These are phyloP conservation scores for Sebastes trivittatus DNA, from an alignment of 2,797 vertebrate genomes.

Conservation along the genomic window DNA sequence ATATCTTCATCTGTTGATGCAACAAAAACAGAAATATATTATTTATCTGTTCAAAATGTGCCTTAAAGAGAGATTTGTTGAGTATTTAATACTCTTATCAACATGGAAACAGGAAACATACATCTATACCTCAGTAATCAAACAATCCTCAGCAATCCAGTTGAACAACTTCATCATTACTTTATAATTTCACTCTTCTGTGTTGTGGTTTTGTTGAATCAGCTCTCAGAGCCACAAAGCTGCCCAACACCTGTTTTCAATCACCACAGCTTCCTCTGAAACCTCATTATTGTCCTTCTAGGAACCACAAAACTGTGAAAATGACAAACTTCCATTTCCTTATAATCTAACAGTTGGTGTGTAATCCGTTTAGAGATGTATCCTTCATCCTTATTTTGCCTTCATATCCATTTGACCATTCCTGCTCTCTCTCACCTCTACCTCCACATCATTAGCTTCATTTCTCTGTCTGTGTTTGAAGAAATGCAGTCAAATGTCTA, in stretches of 20 bases:
- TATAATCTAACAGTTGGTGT: neutral
- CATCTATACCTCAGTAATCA: constrained; percentile 76
- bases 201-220: constrained; percentile 15
- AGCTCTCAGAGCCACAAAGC: constrained; percentile 34
- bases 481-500: constrained; percentile 12
- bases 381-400: constrained; percentile 1
- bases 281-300: constrained; percentile 16
- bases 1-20: neutral
- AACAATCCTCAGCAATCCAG: constrained; percentile 64
- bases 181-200: constrained; percentile 16
- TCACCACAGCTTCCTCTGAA: constrained; percentile 29
- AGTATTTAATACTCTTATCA: too few relatives aligned
- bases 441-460: neutral
- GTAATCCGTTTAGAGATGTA: neutral
- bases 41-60: too few relatives aligned
- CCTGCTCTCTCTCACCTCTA: neutral
- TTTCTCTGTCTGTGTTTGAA: neutral
- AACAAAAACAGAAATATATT: neutral
- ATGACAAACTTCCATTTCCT: constrained; percentile 9
- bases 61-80: too few relatives aligned
- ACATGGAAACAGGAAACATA: constrained; percentile 23
- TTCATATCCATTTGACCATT: neutral
- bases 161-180: constrained; percentile 25
- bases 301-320: constrained; percentile 24
- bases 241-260: constrained; percentile 48